phyloP scores from a whole-genome alignment of 2,797 vertebrate species.

The Nannoperca obscura region DNA sequence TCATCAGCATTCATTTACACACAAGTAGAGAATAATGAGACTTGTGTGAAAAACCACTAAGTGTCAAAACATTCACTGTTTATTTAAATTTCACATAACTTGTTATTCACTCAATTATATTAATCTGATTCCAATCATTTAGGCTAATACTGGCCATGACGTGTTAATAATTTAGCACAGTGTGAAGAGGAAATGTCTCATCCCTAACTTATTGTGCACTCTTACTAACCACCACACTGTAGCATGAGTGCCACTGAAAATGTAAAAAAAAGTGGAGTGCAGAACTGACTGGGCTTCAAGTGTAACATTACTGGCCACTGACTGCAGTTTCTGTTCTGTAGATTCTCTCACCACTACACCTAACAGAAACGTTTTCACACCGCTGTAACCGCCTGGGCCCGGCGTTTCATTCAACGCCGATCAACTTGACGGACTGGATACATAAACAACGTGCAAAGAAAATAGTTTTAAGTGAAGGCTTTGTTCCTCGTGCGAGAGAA shows the following conservation, averaged over 20 bases:
- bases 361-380: constrained; percentile 38
- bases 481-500: background rate
- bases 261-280: background rate
- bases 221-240: background rate
- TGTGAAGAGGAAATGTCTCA: constrained; percentile 28
- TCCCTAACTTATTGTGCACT: background rate
- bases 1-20: constrained; percentile 7
- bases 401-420: constrained; percentile 26
- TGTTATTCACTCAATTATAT: background rate
- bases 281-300: background rate
- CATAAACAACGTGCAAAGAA: constrained; percentile 38
- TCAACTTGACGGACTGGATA: constrained; percentile 32
- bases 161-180: background rate
- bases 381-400: constrained; percentile 5
- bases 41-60: background rate
- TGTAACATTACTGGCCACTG: constrained; percentile 15
- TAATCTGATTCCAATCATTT: background rate
- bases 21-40: background rate
- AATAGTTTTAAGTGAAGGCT: constrained; percentile 13
- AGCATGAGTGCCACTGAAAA: background rate
- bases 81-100: background rate
- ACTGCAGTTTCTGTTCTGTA: constrained; percentile 37
- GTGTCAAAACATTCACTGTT: background rate
- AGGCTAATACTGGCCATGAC: background rate
- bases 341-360: constrained; percentile 34